Evolutionary conservation across 2,888 invertebrate genomes (phyloP).

Genomic region (Pediacus dermestoides): DNA sequence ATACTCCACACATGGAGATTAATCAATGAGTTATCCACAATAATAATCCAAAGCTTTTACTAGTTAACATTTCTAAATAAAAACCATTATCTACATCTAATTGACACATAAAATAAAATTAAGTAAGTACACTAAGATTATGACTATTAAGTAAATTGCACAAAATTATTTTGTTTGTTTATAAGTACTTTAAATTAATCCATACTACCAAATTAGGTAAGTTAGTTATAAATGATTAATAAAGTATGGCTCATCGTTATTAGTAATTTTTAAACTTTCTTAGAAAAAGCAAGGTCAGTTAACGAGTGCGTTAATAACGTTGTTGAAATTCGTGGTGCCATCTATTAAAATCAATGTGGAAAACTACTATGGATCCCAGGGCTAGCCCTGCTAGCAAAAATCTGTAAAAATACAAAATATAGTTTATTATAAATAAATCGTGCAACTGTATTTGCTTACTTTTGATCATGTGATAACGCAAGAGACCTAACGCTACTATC

Average conservation of each 20-base stretch:
- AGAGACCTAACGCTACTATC: conserved; percentile 92
- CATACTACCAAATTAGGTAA: too few species aligned
- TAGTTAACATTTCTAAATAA: too few species aligned
- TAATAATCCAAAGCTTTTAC: too few species aligned
- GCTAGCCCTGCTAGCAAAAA: conserved; percentile 95
- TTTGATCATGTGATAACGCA: conserved; percentile 97
- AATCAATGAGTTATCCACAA: too few species aligned
- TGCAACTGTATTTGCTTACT: conserved; percentile 61
- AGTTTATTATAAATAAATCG: conserved; percentile 4
- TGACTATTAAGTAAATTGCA: too few species aligned
- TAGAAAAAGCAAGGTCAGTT: neutral
- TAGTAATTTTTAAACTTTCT: too few species aligned
- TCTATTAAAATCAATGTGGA: conserved; percentile 99
- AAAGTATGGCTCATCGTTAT: too few species aligned
- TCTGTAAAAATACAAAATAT: conserved; percentile 55
- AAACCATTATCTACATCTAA: too few species aligned
- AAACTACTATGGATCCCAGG: conserved; percentile 96
- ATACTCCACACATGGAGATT: too few species aligned
- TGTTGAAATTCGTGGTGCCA: conserved; percentile 97
- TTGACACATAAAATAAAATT: conserved; percentile 1
- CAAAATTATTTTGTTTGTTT: too few species aligned
- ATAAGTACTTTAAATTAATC: too few species aligned
- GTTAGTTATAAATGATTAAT: too few species aligned
- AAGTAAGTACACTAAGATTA: conserved; percentile 2
- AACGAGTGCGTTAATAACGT: conserved; percentile 61